These are phyloP conservation scores for Xiphophorus couchianus DNA, from an alignment of 2,113 vertebrate species.

Conservation along the genomic window DNA sequence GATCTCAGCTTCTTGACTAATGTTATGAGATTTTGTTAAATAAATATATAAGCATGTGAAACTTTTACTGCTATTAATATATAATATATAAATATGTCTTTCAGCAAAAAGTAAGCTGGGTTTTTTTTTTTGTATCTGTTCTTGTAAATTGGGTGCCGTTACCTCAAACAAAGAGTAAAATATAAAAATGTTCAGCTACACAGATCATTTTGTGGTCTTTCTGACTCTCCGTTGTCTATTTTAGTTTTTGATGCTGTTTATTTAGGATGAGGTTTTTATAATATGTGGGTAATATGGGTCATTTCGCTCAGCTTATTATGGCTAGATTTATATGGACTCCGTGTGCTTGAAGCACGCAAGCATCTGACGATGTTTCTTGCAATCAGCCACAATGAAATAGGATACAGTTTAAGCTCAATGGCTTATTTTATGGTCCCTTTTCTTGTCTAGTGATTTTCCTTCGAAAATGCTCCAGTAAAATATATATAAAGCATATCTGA, in stretches of 20 bases:
- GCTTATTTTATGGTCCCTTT: conserved; percentile 51
- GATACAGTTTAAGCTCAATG: conserved; percentile 16
- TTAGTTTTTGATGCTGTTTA: conserved; percentile 44
- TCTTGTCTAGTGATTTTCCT: conserved; percentile 59
- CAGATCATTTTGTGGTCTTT: conserved; percentile 68
- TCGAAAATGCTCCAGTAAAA: conserved; percentile 44
- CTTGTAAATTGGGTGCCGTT: conserved; percentile 41
- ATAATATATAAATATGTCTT: conserved; percentile 24
- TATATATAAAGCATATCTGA: conserved; percentile 51
- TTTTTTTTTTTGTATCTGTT: not conserved
- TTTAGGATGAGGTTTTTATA: conserved; percentile 34
- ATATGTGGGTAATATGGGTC: conserved; percentile 44
- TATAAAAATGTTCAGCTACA: conserved; percentile 46
- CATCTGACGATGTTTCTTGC: not conserved
- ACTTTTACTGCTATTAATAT: conserved; percentile 59
- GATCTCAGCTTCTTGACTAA: conserved; percentile 59
- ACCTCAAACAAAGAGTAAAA: conserved; percentile 65
- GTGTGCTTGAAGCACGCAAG: not conserved
- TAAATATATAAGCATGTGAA: conserved; percentile 58
- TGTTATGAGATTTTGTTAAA: conserved; percentile 67
- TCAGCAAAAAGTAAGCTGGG: conserved; percentile 33
- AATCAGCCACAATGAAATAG: conserved; percentile 40
- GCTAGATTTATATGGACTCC: conserved; percentile 19
- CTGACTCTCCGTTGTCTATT: conserved; percentile 44
- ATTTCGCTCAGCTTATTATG: conserved; percentile 33